Conservation (phyloP, 37 sponge, comb jelly and placozoan species). For the Mnemiopsis leidyi region DNA sequence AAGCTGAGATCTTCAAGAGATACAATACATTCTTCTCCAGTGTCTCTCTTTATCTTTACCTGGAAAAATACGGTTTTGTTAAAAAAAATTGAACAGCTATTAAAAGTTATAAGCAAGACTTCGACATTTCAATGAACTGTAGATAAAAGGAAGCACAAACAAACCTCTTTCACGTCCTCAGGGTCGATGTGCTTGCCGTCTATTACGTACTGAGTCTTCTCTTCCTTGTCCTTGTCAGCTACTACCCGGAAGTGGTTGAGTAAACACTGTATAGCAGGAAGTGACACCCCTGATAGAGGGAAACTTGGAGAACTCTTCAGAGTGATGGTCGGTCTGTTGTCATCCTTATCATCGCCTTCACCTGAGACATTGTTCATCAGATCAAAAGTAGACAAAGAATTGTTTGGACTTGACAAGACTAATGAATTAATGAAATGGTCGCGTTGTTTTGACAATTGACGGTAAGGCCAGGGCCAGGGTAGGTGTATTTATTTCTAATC, state of each 20-base stretch:
- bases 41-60: conserved; percentile 52
- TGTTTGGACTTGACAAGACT: no score
- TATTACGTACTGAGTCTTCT: not conserved
- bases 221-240: not conserved
- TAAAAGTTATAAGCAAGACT: no score
- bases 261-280: conserved; percentile 10
- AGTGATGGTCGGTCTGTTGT: conserved; percentile 31
- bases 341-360: not conserved
- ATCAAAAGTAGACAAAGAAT: no score
- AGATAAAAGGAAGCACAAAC: not conserved
- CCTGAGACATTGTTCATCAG: not conserved
- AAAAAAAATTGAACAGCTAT: no score
- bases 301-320: conserved; percentile 15
- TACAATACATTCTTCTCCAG: conserved; percentile 40
- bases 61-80: no score
- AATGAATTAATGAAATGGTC: no score
- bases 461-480: no score
- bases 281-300: not conserved
- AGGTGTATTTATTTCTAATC: no score
- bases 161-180: conserved; percentile 19
- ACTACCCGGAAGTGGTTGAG: conserved; percentile 24
- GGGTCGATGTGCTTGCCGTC: conserved; percentile 25
- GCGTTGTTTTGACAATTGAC: no score
- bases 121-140: no score
- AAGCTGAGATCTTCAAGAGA: conserved; percentile 35